Base-by-base conservation (phyloP, 2,888 invertebrate species). In the Tachina lurida region DNA sequence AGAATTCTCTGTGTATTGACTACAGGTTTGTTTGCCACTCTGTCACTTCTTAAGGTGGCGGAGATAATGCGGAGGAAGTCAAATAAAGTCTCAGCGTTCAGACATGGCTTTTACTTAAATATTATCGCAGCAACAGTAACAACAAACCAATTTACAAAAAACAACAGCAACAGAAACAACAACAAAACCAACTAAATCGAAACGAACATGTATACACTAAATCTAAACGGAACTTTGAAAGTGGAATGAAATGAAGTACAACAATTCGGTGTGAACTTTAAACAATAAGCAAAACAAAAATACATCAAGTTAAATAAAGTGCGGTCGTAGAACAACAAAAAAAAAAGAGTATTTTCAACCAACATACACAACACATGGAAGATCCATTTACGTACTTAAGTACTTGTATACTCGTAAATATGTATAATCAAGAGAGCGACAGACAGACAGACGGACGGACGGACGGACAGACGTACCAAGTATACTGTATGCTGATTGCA, bases 201-300 rank as follows among this genome's bases (percentile, higher is more conserved):
- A 79, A 47, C 56, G 52, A 63, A 71, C 70, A 82, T 71, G 12
- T 52, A 63, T 22, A 54, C 70, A 52, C n/a, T 45, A 15, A 54
- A 75, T 65, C 76, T 63, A 17, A 71, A 80, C 84, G 74, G 80
- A 84, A 76, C 78, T 78, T 58, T 75, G 49, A 74, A 58, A 75
- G 65, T 86, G 87, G 80, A 77, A 78, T 78, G 81, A 85, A 85
- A 70, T 82, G 77, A 85, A 82, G 78, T 77, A 79, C 82, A 83
- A 86, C 84, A 86, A 80, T 85, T 86, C 79, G 84, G 85, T 87
- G 87, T 87, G 86, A 87, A 87, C 87, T 86, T 81, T 84, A 81
- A 87, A 86, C 86, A 87, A 87, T 86, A 87, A 80, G 75, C 73
- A 84, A 86, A 86, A 86, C 65, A 83, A 78, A 78, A 82, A 78